Evolutionary conservation across 2,888 invertebrate species (phyloP).

Genomic region (Tinea pellionella): DNA sequence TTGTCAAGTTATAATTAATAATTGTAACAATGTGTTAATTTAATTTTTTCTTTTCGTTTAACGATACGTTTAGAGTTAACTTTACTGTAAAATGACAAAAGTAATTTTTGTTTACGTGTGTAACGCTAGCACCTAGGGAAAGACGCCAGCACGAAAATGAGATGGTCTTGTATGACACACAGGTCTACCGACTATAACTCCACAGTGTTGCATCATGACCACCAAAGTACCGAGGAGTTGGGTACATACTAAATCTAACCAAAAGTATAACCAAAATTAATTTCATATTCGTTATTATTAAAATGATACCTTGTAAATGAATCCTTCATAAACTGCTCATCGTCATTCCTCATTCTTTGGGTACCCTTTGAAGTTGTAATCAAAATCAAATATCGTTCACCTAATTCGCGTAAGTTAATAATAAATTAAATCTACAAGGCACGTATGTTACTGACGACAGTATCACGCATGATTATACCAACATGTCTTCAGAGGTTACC

Average conservation of each 20-base stretch:
- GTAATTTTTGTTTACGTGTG: too few relatives aligned
- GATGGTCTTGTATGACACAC: too few relatives aligned
- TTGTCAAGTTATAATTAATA: neutral
- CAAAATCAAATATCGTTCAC: constrained; percentile 8
- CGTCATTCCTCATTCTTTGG: neutral
- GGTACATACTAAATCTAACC: too few relatives aligned
- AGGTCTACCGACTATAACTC: too few relatives aligned
- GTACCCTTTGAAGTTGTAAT: constrained; percentile 6
- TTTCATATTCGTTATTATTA: neutral
- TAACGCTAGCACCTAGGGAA: too few relatives aligned
- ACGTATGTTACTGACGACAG: neutral
- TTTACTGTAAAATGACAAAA: too few relatives aligned
- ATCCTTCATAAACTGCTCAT: neutral
- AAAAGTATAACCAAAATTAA: neutral
- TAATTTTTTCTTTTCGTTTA: neutral
- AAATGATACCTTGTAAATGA: too few relatives aligned
- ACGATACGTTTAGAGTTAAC: too few relatives aligned
- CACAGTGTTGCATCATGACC: too few relatives aligned
- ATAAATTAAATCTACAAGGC: neutral
- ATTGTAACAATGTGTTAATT: neutral
- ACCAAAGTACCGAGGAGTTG: too few relatives aligned
- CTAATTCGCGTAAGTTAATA: neutral
- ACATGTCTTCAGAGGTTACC: neutral
- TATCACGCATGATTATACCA: neutral
- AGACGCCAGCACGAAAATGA: too few relatives aligned